A percentile compares a stretch with the other conserved stretches of the same genome.
Conservation (phyloP, 2,113 vertebrate species). For the Phrynosoma platyrhinos region DNA sequence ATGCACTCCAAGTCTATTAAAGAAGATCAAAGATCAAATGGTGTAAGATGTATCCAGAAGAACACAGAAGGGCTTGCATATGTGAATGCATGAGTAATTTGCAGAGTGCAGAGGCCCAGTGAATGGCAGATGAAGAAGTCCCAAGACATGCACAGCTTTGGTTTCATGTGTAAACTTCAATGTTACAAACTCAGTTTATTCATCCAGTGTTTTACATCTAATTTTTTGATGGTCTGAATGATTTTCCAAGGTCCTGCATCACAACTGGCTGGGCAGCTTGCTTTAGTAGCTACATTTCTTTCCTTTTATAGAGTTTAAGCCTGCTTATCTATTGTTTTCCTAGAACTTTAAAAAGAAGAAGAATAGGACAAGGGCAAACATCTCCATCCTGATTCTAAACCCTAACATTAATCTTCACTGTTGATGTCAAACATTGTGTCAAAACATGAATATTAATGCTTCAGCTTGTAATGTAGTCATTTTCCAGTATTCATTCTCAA, state of each 20-base stretch:
- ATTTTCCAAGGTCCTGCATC: slow-evolving; percentile 14
- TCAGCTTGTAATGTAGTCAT: slow-evolving; percentile 18
- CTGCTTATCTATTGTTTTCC: slow-evolving; percentile 42
- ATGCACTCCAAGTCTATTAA: not conserved
- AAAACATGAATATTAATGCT: slow-evolving; percentile 35
- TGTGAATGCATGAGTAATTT: not conserved
- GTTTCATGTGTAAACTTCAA: not conserved
- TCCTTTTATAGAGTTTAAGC: slow-evolving; percentile 35
- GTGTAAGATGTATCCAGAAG: not conserved
- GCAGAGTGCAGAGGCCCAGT: no score
- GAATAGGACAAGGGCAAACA: slow-evolving; percentile 22
- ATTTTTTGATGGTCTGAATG: not conserved
- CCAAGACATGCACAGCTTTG: no score
- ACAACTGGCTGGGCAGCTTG: not conserved
- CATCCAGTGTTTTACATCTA: not conserved
- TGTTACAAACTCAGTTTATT: not conserved
- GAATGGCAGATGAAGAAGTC: not conserved
- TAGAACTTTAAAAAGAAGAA: slow-evolving; percentile 28
- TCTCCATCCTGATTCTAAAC: slow-evolving; percentile 20
- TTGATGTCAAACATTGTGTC: slow-evolving; percentile 37
- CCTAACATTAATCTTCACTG: slow-evolving; percentile 21
- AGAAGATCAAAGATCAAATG: not conserved
- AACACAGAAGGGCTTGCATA: not conserved
- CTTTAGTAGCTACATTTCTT: slow-evolving; percentile 32
- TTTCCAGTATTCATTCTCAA: slow-evolving; percentile 13